These are phyloP conservation scores for Ploceus nigricollis DNA, from an alignment of 2,113 vertebrate genomes.

Conservation along the genomic window DNA sequence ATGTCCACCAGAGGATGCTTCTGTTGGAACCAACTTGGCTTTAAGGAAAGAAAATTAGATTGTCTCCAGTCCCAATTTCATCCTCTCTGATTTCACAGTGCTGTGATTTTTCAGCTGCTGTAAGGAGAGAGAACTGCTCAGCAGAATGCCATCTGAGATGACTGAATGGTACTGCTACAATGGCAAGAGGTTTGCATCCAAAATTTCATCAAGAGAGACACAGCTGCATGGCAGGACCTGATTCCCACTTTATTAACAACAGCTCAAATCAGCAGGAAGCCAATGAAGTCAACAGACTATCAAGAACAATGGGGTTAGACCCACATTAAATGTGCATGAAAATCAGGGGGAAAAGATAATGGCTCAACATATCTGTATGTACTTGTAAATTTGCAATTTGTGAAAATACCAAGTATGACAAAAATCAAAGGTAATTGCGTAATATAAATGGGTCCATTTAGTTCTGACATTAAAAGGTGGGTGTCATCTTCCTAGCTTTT, in stretches of 20 bases:
- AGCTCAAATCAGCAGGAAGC: neutral
- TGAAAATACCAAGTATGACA: neutral
- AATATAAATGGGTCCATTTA: conserved; percentile 38
- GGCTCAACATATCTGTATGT: neutral
- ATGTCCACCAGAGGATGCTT: neutral
- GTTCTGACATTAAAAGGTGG: conserved; percentile 44
- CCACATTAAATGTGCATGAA: neutral
- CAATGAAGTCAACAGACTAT: neutral
- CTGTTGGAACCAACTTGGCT: neutral
- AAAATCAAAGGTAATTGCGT: neutral
- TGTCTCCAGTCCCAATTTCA: neutral
- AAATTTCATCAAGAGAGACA: neutral
- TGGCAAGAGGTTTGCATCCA: neutral
- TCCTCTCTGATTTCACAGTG: neutral
- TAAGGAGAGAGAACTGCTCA: neutral
- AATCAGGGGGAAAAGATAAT: neutral
- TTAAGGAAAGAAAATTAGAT: neutral
- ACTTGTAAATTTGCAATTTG: neutral
- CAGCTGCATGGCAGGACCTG: fast-evolving
- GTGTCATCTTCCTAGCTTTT: conserved; percentile 13
- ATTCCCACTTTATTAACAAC: neutral
- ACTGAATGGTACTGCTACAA: neutral
- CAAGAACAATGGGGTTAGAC: neutral
- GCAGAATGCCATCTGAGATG: neutral
- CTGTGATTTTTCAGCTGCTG: neutral